Percentiles rank a stretch among this genome's conserved stretches.
phyloP scores from a whole-genome alignment of 2,888 invertebrate genomes.

The Andrena marginata region DNA sequence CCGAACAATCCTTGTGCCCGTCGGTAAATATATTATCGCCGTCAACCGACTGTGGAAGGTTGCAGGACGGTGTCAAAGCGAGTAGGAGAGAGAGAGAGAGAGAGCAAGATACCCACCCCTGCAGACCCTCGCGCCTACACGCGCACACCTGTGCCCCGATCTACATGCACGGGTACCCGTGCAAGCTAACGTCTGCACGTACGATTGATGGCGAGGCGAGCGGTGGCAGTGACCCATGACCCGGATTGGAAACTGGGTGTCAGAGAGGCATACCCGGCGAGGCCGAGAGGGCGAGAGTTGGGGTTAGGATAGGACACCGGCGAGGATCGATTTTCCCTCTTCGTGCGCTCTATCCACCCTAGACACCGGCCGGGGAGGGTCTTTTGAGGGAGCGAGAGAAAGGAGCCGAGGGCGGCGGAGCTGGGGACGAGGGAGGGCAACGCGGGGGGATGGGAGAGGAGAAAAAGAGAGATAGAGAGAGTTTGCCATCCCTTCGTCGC shows the following conservation, averaged over 20 bases:
- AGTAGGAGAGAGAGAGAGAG: slow-evolving; percentile 10
- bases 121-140: slow-evolving; percentile 20
- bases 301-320: slow-evolving; percentile 80
- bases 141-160: background rate
- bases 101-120: slow-evolving; percentile 33
- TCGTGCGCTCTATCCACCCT: slow-evolving; percentile 69
- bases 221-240: slow-evolving; percentile 84
- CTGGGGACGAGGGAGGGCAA: background rate
- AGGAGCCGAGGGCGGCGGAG: background rate
- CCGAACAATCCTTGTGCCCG: background rate
- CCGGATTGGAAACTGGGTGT: slow-evolving; percentile 81
- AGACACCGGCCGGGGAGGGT: slow-evolving; percentile 50
- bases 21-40: slow-evolving; percentile 54
- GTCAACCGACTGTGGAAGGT: slow-evolving; percentile 55
- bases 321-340: slow-evolving; percentile 78
- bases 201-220: slow-evolving; percentile 69
- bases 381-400: slow-evolving; percentile 26
- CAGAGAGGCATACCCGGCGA: slow-evolving; percentile 73
- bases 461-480: slow-evolving; percentile 2
- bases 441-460: background rate
- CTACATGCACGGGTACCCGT: slow-evolving; percentile 19
- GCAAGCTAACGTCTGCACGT: slow-evolving; percentile 53
- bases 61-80: slow-evolving; percentile 52
- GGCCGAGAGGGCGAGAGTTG: slow-evolving; percentile 74
- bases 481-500: slow-evolving; percentile 9